Base-by-base conservation (phyloP, 1,140 invertebrate genomes). In the Drosophila biarmipes region DNA sequence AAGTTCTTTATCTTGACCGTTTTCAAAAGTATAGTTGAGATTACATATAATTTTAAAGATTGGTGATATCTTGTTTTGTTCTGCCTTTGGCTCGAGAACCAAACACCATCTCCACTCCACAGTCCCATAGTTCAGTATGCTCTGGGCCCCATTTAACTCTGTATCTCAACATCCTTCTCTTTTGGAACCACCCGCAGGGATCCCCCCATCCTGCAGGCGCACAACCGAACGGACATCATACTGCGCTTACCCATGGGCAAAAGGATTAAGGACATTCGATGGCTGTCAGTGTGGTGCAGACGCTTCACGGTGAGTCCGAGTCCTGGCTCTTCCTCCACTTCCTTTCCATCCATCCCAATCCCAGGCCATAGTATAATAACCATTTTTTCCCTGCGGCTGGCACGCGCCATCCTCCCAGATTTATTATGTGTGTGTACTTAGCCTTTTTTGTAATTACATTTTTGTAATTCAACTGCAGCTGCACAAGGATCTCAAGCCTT, bases 221-320 rank as follows among this genome's bases (percentile, higher is more conserved):
- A 96, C 93, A 94, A 95, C 84, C 95, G 96, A 86, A 94, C 95
- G 52, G 96, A 98, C 92, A 94, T 98, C 78, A 94, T 98, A 66
- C 94, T 98, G 61, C 94, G 95, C 90, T 93, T 98, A 81, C 97
- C 97, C 49, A 94, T 94, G 56, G 96, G 96, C 51, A 95, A 96
- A 91, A 95, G 96, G 91, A 94, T 98, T 89, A 94, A 95, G 79
- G 97, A 98, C 92, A 96, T 98, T 92, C 95, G 95, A 92, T 98
- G 96, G 96, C 94, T 98, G 58, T 96, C 96, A 54, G 96, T 98
- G 19, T 98, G 97, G 97, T 98, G 96, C 92, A 93, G 96, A 75
- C 94, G 97, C 90, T 98, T 98, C 92, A 97, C 96, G 77, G 97
- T 98, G 93, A 96, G 96, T 40, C 38, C n/a, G 35, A n/a, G 37